A percentile compares a stretch with the other conserved stretches of the same genome.
These are phyloP conservation scores for Exocentrus adspersus DNA, from an alignment of 2,888 invertebrate genomes.

Conservation along the genomic window DNA sequence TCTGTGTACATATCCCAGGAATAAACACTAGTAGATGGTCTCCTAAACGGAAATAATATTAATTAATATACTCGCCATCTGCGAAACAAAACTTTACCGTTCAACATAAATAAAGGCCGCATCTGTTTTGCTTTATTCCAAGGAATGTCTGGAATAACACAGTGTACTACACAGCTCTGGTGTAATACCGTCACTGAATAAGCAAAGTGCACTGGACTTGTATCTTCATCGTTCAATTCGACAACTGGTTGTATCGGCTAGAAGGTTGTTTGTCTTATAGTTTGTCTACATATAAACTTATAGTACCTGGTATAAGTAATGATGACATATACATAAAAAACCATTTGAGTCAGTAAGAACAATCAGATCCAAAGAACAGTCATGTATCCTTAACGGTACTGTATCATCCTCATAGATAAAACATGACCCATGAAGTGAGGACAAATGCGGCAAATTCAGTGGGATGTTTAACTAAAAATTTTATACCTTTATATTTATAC, in stretches of 20 bases:
- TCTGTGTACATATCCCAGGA: conserved; percentile 84
- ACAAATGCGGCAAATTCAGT: conserved; percentile 78
- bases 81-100: conserved; percentile 66
- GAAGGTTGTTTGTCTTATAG: conserved; percentile 6
- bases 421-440: conserved; percentile 67
- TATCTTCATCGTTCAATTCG: conserved; percentile 65
- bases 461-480: conserved; percentile 82
- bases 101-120: conserved; percentile 80
- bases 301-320: conserved; percentile 79
- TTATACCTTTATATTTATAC: no score
- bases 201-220: conserved; percentile 80
- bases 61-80: background rate
- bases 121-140: conserved; percentile 81
- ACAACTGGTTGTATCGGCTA: conserved; percentile 70
- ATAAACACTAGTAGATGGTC: conserved; percentile 85
- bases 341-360: conserved; percentile 80
- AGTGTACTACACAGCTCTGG: conserved; percentile 85
- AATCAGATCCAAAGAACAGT: conserved; percentile 82
- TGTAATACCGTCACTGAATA: conserved; percentile 86
- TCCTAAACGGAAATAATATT: conserved; percentile 65
- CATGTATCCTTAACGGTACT: conserved; percentile 82
- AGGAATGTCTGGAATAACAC: conserved; percentile 82
- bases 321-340: conserved; percentile 81
- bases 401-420: conserved; percentile 84
- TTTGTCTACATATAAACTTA: background rate